A percentile compares a stretch with the other conserved stretches of the same genome.
These are phyloP conservation scores for Erebia epiphron DNA, from an alignment of 2,888 invertebrate species.

Conservation along the genomic window DNA sequence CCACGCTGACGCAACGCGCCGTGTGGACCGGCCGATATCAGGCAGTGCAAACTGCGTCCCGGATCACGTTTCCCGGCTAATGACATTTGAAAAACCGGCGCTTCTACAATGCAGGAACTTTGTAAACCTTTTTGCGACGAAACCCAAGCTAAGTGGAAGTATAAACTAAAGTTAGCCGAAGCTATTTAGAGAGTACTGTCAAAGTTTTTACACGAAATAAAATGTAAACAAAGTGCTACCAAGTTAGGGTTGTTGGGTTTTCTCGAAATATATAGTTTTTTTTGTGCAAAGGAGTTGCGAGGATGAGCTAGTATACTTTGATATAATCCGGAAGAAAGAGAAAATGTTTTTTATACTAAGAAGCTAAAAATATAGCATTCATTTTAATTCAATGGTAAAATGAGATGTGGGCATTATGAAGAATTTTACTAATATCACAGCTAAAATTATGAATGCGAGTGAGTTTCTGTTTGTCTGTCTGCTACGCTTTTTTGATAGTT, in stretches of 20 bases:
- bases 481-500: no score
- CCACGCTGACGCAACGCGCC: no score
- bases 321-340: background rate
- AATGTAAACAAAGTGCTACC: slow-evolving; percentile 7
- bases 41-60: slow-evolving; percentile 23
- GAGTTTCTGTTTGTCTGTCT: no score
- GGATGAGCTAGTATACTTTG: background rate
- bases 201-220: slow-evolving; percentile 18
- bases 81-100: slow-evolving; percentile 19
- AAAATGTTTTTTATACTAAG: background rate
- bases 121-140: slow-evolving; percentile 18
- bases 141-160: slow-evolving; percentile 10
- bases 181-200: background rate
- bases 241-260: slow-evolving; percentile 1
- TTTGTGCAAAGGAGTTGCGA: background rate
- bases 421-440: no score
- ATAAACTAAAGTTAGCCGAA: slow-evolving; percentile 10
- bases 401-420: no score
- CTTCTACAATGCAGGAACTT: slow-evolving; percentile 8
- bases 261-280: slow-evolving; percentile 1
- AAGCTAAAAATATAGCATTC: no score
- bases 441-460: no score
- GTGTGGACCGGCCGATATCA: no score
- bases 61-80: slow-evolving; percentile 24
- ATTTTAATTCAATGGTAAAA: no score